Conservation (phyloP, 2,113 vertebrate genomes). For the Suricata suricatta region DNA sequence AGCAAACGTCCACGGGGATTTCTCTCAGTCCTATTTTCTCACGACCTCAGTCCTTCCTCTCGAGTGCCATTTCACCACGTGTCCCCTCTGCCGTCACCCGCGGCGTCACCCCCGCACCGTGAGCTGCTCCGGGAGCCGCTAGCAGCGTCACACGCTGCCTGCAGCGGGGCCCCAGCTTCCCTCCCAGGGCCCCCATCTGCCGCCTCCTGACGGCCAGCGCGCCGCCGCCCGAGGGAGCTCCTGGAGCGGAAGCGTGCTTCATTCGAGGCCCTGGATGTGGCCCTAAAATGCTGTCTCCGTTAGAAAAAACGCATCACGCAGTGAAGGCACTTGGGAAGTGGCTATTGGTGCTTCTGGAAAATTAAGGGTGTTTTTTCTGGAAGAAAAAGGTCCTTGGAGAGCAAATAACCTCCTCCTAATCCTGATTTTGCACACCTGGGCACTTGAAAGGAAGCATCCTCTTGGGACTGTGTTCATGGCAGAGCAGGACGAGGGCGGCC, state of each 20-base stretch:
- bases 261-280: accelerated
- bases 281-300: not conserved
- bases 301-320: not conserved
- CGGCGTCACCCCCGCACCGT: slow-evolving; percentile 66
- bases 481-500: accelerated
- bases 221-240: not conserved
- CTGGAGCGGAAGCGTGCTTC: not conserved
- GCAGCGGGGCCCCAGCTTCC: not conserved
- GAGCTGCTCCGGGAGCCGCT: slow-evolving; percentile 69
- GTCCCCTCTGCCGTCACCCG: slow-evolving; percentile 67
- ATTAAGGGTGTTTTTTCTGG: not conserved
- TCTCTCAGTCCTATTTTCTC: slow-evolving; percentile 24
- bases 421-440: not conserved
- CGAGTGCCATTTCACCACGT: not conserved
- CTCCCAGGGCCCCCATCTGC: not conserved
- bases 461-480: not conserved
- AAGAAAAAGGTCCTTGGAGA: not conserved
- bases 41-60: slow-evolving; percentile 48
- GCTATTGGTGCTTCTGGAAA: not conserved
- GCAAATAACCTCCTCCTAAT: not conserved
- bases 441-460: not conserved
- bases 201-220: not conserved
- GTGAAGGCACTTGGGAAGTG: not conserved
- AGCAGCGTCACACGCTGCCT: slow-evolving; percentile 6
- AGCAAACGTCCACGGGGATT: not conserved